These are phyloP conservation scores for Microtus pennsylvanicus DNA, from an alignment of 2,113 vertebrate species.

Conservation along the genomic window DNA sequence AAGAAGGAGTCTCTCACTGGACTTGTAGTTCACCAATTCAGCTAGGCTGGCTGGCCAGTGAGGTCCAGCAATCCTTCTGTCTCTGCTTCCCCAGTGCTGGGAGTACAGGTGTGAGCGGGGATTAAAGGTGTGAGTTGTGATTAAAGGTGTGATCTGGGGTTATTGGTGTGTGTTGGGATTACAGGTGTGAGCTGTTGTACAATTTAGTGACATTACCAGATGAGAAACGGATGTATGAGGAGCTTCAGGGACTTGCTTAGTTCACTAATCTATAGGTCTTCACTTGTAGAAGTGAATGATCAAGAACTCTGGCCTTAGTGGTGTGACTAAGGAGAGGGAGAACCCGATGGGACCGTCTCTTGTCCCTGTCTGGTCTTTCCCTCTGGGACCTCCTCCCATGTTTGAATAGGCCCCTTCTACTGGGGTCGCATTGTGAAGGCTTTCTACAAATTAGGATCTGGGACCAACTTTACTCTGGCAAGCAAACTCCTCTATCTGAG, in stretches of 20 bases:
- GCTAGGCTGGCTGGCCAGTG: not conserved
- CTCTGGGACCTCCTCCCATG: not conserved
- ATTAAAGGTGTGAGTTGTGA: too few relatives aligned
- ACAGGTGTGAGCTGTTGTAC: not conserved
- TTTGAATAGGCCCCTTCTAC: not conserved
- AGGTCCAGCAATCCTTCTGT: not conserved
- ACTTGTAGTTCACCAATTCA: not conserved
- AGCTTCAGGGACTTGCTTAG: not conserved
- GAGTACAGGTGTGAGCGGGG: not conserved
- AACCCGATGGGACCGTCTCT: not conserved
- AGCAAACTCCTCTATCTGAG: not conserved
- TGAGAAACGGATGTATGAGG: not conserved
- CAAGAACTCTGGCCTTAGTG: not conserved
- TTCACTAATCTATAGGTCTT: not conserved
- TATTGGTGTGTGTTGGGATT: too few relatives aligned
- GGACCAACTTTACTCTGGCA: not conserved
- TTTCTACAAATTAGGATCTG: conserved; percentile 18
- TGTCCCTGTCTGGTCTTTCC: not conserved
- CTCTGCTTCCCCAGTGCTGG: not conserved
- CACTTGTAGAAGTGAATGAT: not conserved
- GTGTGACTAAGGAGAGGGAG: not conserved
- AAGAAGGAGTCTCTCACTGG: not conserved
- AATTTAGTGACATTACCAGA: not conserved
- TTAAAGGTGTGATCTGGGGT: not conserved
- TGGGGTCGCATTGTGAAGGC: not conserved